phyloP scores from a whole-genome alignment of 2,797 vertebrate species.

The Sebastes variabilis region DNA sequence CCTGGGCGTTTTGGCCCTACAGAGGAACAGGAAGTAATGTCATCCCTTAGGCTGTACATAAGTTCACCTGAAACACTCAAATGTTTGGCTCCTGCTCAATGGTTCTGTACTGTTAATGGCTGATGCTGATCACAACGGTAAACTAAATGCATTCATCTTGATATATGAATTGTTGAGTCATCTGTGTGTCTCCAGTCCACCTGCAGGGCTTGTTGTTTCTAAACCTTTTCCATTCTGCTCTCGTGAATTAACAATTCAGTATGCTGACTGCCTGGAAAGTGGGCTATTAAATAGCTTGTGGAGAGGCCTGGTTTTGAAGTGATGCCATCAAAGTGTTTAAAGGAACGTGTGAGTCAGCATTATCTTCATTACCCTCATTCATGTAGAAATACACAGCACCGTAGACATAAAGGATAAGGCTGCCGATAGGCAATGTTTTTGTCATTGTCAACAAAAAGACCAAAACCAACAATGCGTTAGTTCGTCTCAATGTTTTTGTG shows the following conservation, averaged over 20 bases:
- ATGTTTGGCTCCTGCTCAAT: not conserved
- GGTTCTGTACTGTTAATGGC: not conserved
- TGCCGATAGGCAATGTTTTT: not conserved
- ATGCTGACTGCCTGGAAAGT: constrained; percentile 30
- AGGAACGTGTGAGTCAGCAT: not conserved
- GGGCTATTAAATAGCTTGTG: constrained; percentile 4
- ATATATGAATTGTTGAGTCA: constrained; percentile 3
- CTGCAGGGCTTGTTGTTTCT: constrained; percentile 3
- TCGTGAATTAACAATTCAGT: constrained; percentile 12
- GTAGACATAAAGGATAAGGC: not conserved
- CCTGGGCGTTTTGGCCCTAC: not conserved
- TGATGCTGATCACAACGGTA: constrained; percentile 6
- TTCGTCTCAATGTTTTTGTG: not conserved
- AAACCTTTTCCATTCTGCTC: constrained; percentile 14
- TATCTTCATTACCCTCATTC: not conserved
- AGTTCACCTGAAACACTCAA: not conserved
- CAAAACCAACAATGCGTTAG: not conserved
- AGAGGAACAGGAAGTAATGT: constrained; percentile 19
- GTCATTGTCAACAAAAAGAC: not conserved
- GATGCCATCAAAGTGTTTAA: not conserved
- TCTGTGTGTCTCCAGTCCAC: not conserved
- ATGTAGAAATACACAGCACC: not conserved
- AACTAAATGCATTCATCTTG: not conserved
- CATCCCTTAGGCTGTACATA: not conserved
- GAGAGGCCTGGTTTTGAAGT: constrained; percentile 1